Conservation (phyloP, 2,888 invertebrate species). For the Drosophila nr. perissopoda region DNA sequence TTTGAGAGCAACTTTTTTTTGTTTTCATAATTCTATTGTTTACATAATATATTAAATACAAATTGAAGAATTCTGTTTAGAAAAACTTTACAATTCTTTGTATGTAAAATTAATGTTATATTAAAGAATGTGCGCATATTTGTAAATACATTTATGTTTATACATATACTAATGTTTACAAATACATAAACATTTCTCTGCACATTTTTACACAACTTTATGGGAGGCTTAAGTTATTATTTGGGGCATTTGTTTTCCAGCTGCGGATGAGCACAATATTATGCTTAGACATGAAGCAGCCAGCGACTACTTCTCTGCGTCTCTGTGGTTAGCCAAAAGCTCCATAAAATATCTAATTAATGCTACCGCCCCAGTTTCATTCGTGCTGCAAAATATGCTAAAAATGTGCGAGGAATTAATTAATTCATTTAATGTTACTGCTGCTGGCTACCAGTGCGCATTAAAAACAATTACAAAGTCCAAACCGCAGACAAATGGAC, state of each 20-base stretch:
- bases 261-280: constrained; percentile 39
- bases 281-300: constrained; percentile 61
- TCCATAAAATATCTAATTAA: constrained; percentile 57
- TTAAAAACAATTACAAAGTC: constrained; percentile 63
- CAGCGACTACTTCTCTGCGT: constrained; percentile 17
- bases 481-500: constrained; percentile 44
- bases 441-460: constrained; percentile 35
- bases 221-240: constrained; percentile 32
- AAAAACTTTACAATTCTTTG: neutral
- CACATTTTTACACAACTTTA: constrained; percentile 34
- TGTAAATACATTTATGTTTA: neutral
- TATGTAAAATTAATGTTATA: neutral
- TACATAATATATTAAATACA: neutral
- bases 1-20: neutral
- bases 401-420: constrained; percentile 66
- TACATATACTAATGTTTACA: neutral
- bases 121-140: neutral
- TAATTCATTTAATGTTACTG: constrained; percentile 68
- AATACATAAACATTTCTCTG: neutral
- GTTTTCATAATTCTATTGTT: neutral
- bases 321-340: constrained; percentile 20
- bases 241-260: constrained; percentile 39
- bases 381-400: constrained; percentile 11
- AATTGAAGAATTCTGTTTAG: neutral
- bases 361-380: constrained; percentile 30